Percentiles rank a stretch among this genome's conserved stretches.
phyloP scores from a whole-genome alignment of 1,140 invertebrate species.

The Caenorhabditis briggsae region DNA sequence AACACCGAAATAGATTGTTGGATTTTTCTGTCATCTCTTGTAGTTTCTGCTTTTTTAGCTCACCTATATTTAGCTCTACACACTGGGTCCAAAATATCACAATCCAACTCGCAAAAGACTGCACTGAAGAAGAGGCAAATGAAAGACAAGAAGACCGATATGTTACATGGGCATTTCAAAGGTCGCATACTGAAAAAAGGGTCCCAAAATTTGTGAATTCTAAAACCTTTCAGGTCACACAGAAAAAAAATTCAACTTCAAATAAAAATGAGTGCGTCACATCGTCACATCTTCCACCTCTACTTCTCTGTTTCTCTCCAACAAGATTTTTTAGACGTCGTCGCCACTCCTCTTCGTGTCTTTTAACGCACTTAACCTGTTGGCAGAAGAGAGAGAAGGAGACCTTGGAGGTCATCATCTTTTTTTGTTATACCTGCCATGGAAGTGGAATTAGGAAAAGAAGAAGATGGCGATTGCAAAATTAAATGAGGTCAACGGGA shows the following conservation, averaged over 20 bases:
- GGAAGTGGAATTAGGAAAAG: neutral
- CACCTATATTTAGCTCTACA: slow-evolving; percentile 67
- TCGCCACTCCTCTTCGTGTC: neutral
- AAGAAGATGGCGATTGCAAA: neutral
- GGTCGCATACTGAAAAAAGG: slow-evolving; percentile 22
- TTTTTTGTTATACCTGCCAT: neutral
- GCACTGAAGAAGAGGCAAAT: neutral
- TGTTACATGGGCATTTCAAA: slow-evolving; percentile 12
- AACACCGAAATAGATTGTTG: neutral
- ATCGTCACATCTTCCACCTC: neutral
- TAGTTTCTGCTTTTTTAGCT: neutral
- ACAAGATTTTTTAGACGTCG: neutral
- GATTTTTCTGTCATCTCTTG: neutral
- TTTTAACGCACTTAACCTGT: slow-evolving; percentile 11
- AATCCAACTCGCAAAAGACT: slow-evolving; percentile 59
- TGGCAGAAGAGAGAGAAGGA: neutral
- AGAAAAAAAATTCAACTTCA: neutral
- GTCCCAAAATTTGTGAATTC: neutral
- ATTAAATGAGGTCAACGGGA: neutral
- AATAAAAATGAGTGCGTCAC: neutral
- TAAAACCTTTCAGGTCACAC: neutral
- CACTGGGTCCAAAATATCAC: slow-evolving; percentile 72
- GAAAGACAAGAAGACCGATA: slow-evolving; percentile 18
- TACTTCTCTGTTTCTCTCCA: neutral
- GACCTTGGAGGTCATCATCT: slow-evolving; percentile 51